A percentile compares a stretch with the other conserved stretches of the same genome.
Conservation (phyloP, 2,888 invertebrate species). For the Platycnemis pennipes region DNA sequence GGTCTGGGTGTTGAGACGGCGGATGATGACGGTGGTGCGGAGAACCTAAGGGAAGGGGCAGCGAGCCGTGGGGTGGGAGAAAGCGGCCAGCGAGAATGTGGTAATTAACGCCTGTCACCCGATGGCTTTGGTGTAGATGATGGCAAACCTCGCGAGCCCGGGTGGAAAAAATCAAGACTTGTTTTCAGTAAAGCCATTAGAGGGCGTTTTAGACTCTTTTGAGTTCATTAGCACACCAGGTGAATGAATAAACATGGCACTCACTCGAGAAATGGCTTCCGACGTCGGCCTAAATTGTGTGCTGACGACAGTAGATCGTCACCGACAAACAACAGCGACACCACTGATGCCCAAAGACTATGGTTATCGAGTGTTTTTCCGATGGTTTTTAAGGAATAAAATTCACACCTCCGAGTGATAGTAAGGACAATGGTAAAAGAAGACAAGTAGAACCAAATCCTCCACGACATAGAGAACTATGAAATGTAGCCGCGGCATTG, state of each 20-base stretch:
- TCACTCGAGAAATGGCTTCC: constrained; percentile 22
- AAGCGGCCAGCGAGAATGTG: neutral
- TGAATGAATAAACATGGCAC: constrained; percentile 30
- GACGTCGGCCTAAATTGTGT: constrained; percentile 18
- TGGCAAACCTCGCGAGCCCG: neutral
- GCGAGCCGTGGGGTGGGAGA: neutral
- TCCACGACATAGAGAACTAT: neutral
- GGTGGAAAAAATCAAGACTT: neutral
- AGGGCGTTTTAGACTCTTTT: constrained; percentile 25
- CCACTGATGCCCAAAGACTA: neutral
- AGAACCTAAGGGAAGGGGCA: neutral
- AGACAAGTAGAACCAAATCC: neutral
- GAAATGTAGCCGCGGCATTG: neutral
- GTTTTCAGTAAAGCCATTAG: constrained; percentile 1
- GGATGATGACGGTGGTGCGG: neutral
- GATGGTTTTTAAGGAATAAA: neutral
- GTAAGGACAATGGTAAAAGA: neutral
- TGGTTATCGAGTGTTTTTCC: neutral
- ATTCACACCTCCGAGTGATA: neutral
- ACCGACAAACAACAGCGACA: constrained; percentile 1
- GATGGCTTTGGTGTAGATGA: neutral
- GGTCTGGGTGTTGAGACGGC: neutral
- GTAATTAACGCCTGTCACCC: constrained; percentile 19
- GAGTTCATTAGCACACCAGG: constrained; percentile 32
- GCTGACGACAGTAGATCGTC: neutral